Evolutionary conservation across 2,797 vertebrate genomes (phyloP).

Genomic region (Spea hammondii): DNA sequence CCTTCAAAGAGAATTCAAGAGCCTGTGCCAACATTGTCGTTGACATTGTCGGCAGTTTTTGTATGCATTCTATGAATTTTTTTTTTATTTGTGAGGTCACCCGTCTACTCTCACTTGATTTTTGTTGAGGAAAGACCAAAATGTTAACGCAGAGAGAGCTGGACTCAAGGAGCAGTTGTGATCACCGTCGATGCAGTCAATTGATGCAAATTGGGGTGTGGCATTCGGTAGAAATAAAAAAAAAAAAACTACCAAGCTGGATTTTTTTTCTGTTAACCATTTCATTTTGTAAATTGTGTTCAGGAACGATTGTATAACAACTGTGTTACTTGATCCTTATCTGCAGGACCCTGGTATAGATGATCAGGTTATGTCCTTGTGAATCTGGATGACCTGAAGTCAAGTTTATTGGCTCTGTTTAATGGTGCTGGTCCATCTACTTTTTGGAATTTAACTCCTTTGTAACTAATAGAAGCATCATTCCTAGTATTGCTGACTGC

Average conservation of each 20-base stretch:
- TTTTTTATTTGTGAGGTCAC: too few relatives aligned
- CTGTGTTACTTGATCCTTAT: constrained; percentile 9
- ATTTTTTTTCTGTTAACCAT: neutral
- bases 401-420: neutral
- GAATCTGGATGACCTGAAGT: neutral
- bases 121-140: neutral
- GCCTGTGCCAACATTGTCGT: neutral
- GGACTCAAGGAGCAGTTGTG: neutral
- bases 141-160: neutral
- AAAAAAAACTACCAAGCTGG: neutral
- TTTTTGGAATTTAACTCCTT: too few relatives aligned
- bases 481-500: too few relatives aligned
- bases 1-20: neutral
- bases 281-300: neutral
- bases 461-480: too few relatives aligned
- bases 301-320: neutral
- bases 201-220: neutral
- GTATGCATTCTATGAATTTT: too few relatives aligned
- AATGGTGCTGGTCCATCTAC: too few relatives aligned
- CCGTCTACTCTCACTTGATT: too few relatives aligned
- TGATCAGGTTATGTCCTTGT: neutral
- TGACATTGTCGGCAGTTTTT: too few relatives aligned
- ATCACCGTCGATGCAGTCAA: neutral
- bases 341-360: neutral
- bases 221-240: neutral